These are phyloP conservation scores for Prochilodus magdalenae DNA, from an alignment of 2,113 vertebrate species.

Conservation along the genomic window DNA sequence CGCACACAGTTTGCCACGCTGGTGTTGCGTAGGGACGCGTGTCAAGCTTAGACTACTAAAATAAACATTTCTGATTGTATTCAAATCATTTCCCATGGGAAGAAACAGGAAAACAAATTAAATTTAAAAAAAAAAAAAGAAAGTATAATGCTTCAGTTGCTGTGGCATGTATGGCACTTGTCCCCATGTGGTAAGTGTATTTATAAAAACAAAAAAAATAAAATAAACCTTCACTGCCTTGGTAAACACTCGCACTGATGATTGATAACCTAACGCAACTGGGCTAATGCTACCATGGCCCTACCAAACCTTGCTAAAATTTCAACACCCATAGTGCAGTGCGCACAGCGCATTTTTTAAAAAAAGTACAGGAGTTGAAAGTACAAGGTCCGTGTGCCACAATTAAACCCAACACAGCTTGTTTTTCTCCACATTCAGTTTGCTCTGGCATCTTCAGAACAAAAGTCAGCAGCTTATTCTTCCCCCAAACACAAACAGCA, in stretches of 20 bases:
- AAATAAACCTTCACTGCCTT: slow-evolving; percentile 61
- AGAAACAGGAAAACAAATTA: no score
- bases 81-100: slow-evolving; percentile 46
- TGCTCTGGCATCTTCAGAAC: slow-evolving; percentile 71
- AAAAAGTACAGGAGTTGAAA: slow-evolving; percentile 71
- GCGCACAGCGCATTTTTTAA: slow-evolving; percentile 78
- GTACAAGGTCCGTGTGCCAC: slow-evolving; percentile 67
- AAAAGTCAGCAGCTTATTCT: slow-evolving; percentile 64
- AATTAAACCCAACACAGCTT: slow-evolving; percentile 66
- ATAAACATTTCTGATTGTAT: slow-evolving; percentile 57
- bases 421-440: slow-evolving; percentile 60
- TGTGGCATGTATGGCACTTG: slow-evolving; percentile 59
- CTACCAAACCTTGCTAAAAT: slow-evolving; percentile 58
- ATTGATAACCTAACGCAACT: slow-evolving; percentile 62
- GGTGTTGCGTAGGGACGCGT: slow-evolving; percentile 31
- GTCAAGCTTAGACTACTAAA: slow-evolving; percentile 16
- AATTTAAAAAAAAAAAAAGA: no score
- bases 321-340: slow-evolving; percentile 79
- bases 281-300: slow-evolving; percentile 68
- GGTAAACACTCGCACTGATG: slow-evolving; percentile 65
- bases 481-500: slow-evolving; percentile 46
- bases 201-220: not conserved
- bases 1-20: slow-evolving; percentile 61
- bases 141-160: slow-evolving; percentile 47
- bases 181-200: slow-evolving; percentile 41